phyloP scores from a whole-genome alignment of 1,140 invertebrate species.

The Tetragonula clypearis region DNA sequence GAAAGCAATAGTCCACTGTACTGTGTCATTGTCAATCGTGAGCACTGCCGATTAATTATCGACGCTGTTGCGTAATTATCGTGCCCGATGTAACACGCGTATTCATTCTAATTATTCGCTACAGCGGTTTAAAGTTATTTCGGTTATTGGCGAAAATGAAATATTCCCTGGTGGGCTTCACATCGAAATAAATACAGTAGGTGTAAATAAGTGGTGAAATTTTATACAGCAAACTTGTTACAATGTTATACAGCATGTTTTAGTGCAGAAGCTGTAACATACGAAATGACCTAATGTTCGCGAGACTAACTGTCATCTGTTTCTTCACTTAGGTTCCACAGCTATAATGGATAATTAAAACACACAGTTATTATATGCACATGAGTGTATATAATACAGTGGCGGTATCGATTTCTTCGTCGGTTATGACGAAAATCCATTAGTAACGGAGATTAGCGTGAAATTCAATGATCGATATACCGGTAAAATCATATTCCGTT shows the following conservation, averaged over 20 bases:
- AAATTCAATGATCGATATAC: constrained; percentile 37
- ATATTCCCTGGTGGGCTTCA: too few species aligned
- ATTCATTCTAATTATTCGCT: too few species aligned
- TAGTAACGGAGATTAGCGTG: constrained; percentile 32
- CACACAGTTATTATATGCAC: background rate
- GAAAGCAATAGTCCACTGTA: background rate
- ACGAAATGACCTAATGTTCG: too few species aligned
- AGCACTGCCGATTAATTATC: constrained; percentile 6
- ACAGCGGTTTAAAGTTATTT: too few species aligned
- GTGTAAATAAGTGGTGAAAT: too few species aligned
- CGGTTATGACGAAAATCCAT: constrained; percentile 35
- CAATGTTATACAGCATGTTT: too few species aligned
- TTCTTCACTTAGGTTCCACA: background rate
- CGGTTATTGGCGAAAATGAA: too few species aligned
- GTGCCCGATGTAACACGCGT: too few species aligned
- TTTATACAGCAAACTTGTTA: too few species aligned
- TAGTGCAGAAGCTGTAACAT: too few species aligned
- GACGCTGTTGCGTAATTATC: background rate
- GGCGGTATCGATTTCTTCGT: background rate
- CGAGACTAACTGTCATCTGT: background rate
- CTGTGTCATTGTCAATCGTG: background rate
- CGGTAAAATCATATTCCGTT: background rate
- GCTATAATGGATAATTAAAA: constrained; percentile 2
- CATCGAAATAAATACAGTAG: too few species aligned
- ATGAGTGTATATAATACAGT: background rate